phyloP scores from a whole-genome alignment of 2,797 vertebrate genomes.

The Tamandua tetradactyla region DNA sequence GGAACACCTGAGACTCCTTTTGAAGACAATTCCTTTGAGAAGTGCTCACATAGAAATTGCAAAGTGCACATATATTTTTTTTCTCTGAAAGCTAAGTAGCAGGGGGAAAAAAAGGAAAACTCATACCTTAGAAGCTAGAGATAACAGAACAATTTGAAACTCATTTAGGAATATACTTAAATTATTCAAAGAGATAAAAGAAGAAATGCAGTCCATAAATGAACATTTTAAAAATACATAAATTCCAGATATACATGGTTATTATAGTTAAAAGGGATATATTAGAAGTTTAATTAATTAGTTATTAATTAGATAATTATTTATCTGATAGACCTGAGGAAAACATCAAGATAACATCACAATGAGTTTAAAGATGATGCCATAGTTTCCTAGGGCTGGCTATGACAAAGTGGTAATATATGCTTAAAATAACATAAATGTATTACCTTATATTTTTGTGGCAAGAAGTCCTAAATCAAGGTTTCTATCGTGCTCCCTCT shows the following conservation, averaged over 20 bases:
- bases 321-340: background rate
- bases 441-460: no score
- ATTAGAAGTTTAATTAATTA: background rate
- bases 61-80: background rate
- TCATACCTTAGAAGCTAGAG: background rate
- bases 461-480: no score
- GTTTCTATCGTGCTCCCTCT: no score
- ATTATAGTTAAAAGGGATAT: background rate
- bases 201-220: background rate
- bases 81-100: background rate
- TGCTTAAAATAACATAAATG: no score
- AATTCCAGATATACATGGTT: background rate
- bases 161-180: background rate
- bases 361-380: background rate
- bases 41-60: background rate
- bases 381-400: background rate
- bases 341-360: background rate
- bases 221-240: background rate
- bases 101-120: background rate
- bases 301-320: background rate
- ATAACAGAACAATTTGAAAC: background rate
- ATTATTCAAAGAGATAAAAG: background rate
- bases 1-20: accelerated
- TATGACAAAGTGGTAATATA: no score
- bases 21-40: background rate